Base-by-base conservation (phyloP, 1,140 invertebrate species). In the Lerema accius region DNA sequence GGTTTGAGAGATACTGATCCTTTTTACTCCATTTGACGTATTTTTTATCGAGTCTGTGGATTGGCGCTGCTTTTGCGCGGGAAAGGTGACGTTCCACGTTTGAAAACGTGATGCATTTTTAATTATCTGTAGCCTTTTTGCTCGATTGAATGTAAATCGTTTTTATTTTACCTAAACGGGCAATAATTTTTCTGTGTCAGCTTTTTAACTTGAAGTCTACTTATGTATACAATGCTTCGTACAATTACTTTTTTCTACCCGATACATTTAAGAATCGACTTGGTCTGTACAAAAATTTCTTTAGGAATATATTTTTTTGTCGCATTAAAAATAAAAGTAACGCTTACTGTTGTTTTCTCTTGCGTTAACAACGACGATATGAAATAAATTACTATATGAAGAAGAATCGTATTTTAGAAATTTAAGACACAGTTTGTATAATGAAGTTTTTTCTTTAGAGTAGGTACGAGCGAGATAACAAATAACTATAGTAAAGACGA, bases 1-100 rank as follows among this genome's bases (percentile, higher is more conserved):
- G 59, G 65, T 67, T 67, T 67, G 42, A 66, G 48, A 53, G 35
- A 67, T 62, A 67, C 62, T 55, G 43, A 67, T 62, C 53, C 53
- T 56, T 67, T 67, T 67, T 62, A 67, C 53, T 49, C 45, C 32
- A 19, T 58, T 48, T 61, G 42, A 55, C 58, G 49, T 60, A 51
- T 66, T 66, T 65, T 55, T 51, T 62, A 46, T 19, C 4, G 3
- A 48, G 55, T 17, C 43, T 14, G 42, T 11, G 55, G 42, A 59
- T 59, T 59, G 43, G 55, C 55, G 55, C 42, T 11, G 14, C 9
- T 3, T 4, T 32, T 32, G 42, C 43, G 28, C 28, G 43, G 10
- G 42, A 46, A n/a, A 59, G 42, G 55, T 59, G 55, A 59, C 55
- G 55, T 51, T 51, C 28, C 28, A 32, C n/a, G 32, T 48, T 32